Conservation (phyloP, 2,113 vertebrate species). For the Elachura formosa region DNA sequence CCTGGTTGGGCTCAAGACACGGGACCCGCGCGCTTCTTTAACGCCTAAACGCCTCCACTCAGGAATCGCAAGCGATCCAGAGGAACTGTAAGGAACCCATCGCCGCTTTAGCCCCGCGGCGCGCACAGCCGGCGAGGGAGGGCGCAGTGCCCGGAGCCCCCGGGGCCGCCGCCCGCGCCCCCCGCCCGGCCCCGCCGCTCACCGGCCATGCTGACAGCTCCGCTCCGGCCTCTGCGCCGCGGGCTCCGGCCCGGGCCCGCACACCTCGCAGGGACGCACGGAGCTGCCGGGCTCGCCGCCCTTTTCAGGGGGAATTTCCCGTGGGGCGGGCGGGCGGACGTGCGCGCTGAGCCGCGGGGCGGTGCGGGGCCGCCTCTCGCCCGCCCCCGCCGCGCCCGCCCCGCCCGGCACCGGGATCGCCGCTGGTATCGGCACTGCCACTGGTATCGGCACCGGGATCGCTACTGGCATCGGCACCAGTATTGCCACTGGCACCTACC, state of each 20-base stretch:
- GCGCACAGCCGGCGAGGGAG: not conserved
- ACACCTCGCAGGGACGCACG: not conserved
- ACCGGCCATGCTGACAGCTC: conserved; percentile 34
- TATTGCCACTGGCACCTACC: too few relatives aligned
- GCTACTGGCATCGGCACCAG: not conserved
- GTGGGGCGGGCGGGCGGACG: not conserved
- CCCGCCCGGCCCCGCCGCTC: not conserved
- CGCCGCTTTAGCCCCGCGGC: fast-evolving
- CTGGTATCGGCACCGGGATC: too few relatives aligned
- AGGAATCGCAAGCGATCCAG: fast-evolving
- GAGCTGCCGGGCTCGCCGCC: not conserved
- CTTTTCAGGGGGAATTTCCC: conserved; percentile 16
- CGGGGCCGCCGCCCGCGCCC: not conserved
- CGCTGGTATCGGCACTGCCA: not conserved
- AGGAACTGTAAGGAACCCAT: too few relatives aligned
- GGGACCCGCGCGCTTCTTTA: fast-evolving
- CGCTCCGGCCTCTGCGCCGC: not conserved
- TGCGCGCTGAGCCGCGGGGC: not conserved
- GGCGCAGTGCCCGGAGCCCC: not conserved
- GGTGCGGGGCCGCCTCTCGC: not conserved
- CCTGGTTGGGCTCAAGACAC: fast-evolving
- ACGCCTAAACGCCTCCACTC: fast-evolving
- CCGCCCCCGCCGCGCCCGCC: not conserved
- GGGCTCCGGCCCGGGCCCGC: not conserved
- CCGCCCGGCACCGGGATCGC: too few relatives aligned